Evolutionary conservation across 2,113 vertebrate genomes (phyloP).

Genomic region (Ochotona curzoniae): DNA sequence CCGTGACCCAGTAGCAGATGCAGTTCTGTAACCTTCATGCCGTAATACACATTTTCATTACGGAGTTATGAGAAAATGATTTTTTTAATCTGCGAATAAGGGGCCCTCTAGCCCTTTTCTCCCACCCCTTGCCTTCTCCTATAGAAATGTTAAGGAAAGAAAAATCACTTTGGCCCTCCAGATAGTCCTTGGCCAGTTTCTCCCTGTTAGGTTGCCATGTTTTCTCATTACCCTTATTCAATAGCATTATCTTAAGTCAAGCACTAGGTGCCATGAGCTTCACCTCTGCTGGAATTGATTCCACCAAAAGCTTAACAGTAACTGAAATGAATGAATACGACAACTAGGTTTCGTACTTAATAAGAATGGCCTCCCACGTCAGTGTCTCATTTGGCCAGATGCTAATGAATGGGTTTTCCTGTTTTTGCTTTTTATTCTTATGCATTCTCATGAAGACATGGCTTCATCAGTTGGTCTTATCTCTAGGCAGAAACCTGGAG

Average conservation of each 20-base stretch:
- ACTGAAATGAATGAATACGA: constrained; percentile 62
- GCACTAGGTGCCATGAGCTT: constrained; percentile 72
- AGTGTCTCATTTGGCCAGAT: constrained; percentile 68
- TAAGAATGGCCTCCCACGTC: constrained; percentile 72
- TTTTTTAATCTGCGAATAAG: constrained; percentile 79
- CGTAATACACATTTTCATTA: constrained; percentile 82
- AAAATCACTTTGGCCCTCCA: constrained; percentile 71
- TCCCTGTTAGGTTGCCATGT: constrained; percentile 65
- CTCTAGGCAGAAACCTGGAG: constrained; percentile 49
- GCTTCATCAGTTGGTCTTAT: constrained; percentile 48
- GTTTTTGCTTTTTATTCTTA: constrained; percentile 64
- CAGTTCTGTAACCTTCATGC: constrained; percentile 87
- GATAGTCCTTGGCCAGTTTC: constrained; percentile 72
- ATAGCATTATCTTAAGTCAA: constrained; percentile 71
- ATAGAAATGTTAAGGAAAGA: constrained; percentile 80
- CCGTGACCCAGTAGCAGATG: constrained; percentile 89
- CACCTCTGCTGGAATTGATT: constrained; percentile 69
- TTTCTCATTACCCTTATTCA: constrained; percentile 73
- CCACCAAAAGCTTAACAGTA: constrained; percentile 74
- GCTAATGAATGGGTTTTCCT: constrained; percentile 45
- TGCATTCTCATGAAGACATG: constrained; percentile 65
- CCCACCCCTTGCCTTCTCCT: constrained; percentile 74
- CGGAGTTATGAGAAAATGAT: constrained; percentile 84
- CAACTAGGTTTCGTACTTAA: constrained; percentile 74
- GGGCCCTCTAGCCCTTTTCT: constrained; percentile 68